phyloP scores from a whole-genome alignment of 2,888 invertebrate species.

The Alloplasta piceator region DNA sequence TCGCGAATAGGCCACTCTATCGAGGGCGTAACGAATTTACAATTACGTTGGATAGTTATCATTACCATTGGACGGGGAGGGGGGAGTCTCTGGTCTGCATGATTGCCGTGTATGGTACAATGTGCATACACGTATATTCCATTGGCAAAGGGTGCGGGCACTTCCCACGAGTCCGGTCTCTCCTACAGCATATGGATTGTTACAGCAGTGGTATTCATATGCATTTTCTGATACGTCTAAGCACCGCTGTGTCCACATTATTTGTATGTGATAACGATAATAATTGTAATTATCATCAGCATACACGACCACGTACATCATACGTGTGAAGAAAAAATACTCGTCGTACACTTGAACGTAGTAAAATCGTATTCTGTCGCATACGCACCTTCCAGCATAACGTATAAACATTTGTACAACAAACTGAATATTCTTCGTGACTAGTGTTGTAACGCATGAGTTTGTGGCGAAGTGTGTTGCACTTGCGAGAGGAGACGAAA shows the following conservation, averaged over 20 bases:
- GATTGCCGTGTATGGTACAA: conserved; percentile 59
- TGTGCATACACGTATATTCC: conserved; percentile 63
- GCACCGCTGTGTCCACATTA: conserved; percentile 41
- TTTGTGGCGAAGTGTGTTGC: conserved; percentile 16
- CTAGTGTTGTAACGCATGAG: conserved; percentile 32
- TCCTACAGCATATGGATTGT: conserved; percentile 48
- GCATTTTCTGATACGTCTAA: conserved; percentile 44
- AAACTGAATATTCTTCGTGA: conserved; percentile 32
- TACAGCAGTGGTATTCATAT: conserved; percentile 33
- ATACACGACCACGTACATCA: not conserved
- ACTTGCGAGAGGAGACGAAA: conserved; percentile 20
- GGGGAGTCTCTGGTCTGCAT: conserved; percentile 70
- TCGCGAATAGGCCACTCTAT: conserved; percentile 78
- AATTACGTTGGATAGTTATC: conserved; percentile 81
- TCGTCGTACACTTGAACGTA: not conserved
- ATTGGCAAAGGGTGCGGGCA: conserved; percentile 69
- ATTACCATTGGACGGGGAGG: conserved; percentile 71
- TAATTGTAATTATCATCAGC: conserved; percentile 37
- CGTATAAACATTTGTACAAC: conserved; percentile 54
- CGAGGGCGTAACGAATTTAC: conserved; percentile 81
- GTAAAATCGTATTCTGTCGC: conserved; percentile 13
- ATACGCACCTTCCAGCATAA: conserved; percentile 9
- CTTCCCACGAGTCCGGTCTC: conserved; percentile 75
- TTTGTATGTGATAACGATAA: conserved; percentile 43
- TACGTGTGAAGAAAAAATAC: not conserved